A percentile compares a stretch with the other conserved stretches of the same genome.
Conservation (phyloP, 2,113 vertebrate genomes). For the Protobothrops flavoviridis region DNA sequence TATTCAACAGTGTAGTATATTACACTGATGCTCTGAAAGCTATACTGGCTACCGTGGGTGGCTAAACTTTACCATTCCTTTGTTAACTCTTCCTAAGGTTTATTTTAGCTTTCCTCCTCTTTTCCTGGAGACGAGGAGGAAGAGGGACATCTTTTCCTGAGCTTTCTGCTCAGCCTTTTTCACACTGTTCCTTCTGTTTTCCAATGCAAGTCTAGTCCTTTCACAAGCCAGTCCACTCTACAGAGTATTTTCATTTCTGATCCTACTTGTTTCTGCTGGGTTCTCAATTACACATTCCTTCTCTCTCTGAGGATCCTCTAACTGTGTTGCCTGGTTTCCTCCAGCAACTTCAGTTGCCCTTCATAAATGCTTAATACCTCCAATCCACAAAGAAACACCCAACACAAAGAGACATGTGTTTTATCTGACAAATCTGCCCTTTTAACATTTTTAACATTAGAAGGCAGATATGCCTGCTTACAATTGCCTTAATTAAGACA, state of each 20-base stretch:
- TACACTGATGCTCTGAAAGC: background rate
- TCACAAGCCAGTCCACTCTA: background rate
- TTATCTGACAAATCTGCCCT: background rate
- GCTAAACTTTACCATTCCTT: background rate
- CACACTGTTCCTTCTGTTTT: background rate
- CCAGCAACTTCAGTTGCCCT: background rate
- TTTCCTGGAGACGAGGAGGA: background rate
- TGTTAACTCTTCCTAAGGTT: background rate
- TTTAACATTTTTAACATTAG: background rate
- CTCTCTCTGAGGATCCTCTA: background rate
- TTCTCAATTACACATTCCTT: background rate
- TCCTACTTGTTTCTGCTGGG: background rate
- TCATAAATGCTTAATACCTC: background rate
- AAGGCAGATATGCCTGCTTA: background rate
- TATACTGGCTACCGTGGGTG: background rate
- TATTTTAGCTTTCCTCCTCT: background rate
- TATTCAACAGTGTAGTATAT: background rate
- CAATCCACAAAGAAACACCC: background rate
- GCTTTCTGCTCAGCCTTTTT: background rate
- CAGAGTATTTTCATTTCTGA: background rate
- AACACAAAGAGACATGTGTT: background rate
- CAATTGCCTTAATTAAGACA: background rate
- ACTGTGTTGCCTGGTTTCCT: too few relatives aligned
- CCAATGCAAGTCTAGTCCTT: background rate
- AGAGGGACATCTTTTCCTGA: background rate